Percentiles rank a stretch among this genome's conserved stretches.
Conservation (phyloP, 1,140 invertebrate genomes). For the Danaus plexippus region DNA sequence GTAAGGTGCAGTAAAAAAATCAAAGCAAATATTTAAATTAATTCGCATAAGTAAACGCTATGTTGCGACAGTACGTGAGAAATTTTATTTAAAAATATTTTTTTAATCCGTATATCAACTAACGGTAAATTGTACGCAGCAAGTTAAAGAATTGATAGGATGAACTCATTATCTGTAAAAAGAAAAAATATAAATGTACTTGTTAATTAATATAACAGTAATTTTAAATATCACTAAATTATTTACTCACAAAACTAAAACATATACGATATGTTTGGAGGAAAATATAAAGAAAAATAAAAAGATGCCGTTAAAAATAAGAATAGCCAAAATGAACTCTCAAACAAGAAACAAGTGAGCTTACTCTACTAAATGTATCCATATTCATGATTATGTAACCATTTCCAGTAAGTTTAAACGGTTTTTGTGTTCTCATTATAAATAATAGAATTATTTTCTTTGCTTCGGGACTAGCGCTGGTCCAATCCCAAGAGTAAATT, state of each 20-base stretch:
- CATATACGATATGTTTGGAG: background rate
- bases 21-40: too few relatives aligned
- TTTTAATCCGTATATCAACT: background rate
- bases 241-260: background rate
- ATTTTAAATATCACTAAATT: background rate
- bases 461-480: conserved; percentile 34
- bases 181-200: too few relatives aligned
- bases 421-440: conserved; percentile 53
- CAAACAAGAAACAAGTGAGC: conserved; percentile 3
- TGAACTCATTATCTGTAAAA: conserved; percentile 57
- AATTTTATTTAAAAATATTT: too few relatives aligned
- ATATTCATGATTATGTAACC: conserved; percentile 58
- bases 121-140: conserved; percentile 39
- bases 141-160: conserved; percentile 58
- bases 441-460: conserved; percentile 50
- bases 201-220: background rate
- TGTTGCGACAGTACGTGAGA: too few relatives aligned
- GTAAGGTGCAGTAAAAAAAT: too few relatives aligned
- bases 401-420: conserved; percentile 48
- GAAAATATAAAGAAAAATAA: conserved; percentile 5
- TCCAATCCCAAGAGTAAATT: conserved; percentile 51
- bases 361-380: conserved; percentile 53
- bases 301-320: too few relatives aligned
- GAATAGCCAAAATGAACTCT: too few relatives aligned
- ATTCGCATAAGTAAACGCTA: too few relatives aligned